phyloP scores from a whole-genome alignment of 2,888 invertebrate species.

The Drosophila antonietae region DNA sequence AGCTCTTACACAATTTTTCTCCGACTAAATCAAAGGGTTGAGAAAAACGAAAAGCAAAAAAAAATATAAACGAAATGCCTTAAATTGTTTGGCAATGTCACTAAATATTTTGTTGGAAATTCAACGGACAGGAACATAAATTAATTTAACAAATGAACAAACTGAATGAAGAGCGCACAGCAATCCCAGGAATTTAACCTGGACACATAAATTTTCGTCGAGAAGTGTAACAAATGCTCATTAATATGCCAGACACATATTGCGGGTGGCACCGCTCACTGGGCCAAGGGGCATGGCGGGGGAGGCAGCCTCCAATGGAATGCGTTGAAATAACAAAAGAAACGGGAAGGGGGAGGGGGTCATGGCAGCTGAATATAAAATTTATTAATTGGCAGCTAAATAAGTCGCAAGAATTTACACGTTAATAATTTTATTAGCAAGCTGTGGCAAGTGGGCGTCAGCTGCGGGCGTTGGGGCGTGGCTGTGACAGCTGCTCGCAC shows the following conservation, averaged over 20 bases:
- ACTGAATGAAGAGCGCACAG: constrained; percentile 37
- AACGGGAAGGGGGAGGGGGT: constrained; percentile 4
- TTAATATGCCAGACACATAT: constrained; percentile 75
- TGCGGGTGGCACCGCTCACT: neutral
- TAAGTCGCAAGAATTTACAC: constrained; percentile 79
- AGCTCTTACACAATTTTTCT: constrained; percentile 6
- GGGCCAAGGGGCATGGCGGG: neutral
- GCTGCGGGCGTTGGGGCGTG: constrained; percentile 6
- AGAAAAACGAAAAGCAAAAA: neutral
- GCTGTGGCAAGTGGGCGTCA: constrained; percentile 33
- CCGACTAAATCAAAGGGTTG: constrained; percentile 35
- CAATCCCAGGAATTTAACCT: constrained; percentile 77
- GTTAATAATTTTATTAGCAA: constrained; percentile 78
- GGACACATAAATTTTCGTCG: constrained; percentile 68
- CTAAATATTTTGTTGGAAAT: constrained; percentile 49
- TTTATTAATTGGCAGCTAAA: constrained; percentile 81
- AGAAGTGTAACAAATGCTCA: constrained; percentile 73
- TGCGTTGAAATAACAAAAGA: constrained; percentile 33
- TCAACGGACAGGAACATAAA: constrained; percentile 58
- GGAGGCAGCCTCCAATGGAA: constrained; percentile 23
- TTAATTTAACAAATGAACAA: constrained; percentile 75
- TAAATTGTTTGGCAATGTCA: constrained; percentile 31
- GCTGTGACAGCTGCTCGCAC: constrained; percentile 52
- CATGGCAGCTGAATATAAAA: constrained; percentile 57
- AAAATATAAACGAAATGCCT: constrained; percentile 3